Evolutionary conservation across 2,888 invertebrate genomes (phyloP).

Genomic region (Conchocele bisecta): DNA sequence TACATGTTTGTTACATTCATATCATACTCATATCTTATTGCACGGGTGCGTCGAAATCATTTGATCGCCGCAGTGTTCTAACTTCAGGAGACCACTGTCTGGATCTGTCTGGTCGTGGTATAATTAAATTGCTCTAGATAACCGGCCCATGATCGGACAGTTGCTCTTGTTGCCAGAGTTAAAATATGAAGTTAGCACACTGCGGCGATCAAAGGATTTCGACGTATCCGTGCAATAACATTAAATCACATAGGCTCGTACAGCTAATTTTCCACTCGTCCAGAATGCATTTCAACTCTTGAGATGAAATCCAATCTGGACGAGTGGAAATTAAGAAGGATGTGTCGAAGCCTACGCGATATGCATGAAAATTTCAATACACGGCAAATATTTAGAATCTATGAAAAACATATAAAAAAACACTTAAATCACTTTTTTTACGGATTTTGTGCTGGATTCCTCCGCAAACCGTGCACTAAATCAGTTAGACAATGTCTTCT

Average conservation of each 20-base stretch:
- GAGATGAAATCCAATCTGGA: too few species aligned
- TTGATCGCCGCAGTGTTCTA: background rate
- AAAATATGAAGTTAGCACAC: too few species aligned
- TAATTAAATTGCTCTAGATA: constrained; percentile 3
- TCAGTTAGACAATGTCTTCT: constrained; percentile 1
- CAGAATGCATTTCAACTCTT: too few species aligned
- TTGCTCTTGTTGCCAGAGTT: constrained; percentile 1
- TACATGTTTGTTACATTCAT: constrained; percentile 1
- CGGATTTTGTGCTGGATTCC: constrained; percentile 3
- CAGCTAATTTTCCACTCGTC: too few species aligned
- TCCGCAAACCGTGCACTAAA: background rate
- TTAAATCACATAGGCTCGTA: too few species aligned
- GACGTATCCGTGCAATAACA: too few species aligned
- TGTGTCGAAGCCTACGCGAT: too few species aligned
- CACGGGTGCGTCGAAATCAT: constrained; percentile 2
- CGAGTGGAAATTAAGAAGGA: too few species aligned
- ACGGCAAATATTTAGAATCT: too few species aligned
- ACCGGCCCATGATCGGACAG: background rate
- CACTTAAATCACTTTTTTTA: background rate
- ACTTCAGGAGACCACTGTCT: constrained; percentile 2
- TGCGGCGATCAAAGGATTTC: too few species aligned
- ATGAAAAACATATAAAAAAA: too few species aligned
- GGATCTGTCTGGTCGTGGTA: background rate
- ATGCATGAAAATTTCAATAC: too few species aligned
- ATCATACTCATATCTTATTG: constrained; percentile 13